Percentiles rank a stretch among this genome's conserved stretches.
phyloP scores from a whole-genome alignment of 2,888 invertebrate species.

The Chymomyza caudatula region DNA sequence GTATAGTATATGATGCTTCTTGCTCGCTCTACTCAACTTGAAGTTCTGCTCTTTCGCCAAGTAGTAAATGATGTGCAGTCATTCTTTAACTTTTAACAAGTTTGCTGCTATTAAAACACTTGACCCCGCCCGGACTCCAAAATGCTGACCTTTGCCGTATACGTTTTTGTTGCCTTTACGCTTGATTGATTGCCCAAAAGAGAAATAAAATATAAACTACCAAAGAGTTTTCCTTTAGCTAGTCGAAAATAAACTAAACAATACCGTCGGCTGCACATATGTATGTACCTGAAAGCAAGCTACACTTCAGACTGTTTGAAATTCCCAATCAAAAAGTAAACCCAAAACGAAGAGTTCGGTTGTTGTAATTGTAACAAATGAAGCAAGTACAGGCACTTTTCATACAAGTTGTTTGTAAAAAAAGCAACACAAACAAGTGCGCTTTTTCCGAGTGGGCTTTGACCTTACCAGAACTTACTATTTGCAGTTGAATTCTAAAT shows the following conservation, averaged over 20 bases:
- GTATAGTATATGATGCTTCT: not conserved
- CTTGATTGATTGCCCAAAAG: constrained; percentile 62
- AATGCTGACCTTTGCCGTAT: constrained; percentile 45
- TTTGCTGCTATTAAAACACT: constrained; percentile 11
- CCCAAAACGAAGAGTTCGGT: constrained; percentile 20
- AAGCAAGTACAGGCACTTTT: constrained; percentile 36
- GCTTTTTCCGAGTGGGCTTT: too few species aligned
- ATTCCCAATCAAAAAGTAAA: constrained; percentile 44
- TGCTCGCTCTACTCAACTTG: too few species aligned
- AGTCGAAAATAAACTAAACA: not conserved
- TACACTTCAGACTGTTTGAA: constrained; percentile 35
- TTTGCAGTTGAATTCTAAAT: not conserved
- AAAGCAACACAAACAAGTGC: not conserved
- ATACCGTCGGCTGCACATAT: not conserved
- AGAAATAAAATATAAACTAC: constrained; percentile 36
- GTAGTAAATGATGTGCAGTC: constrained; percentile 44
- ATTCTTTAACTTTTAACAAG: constrained; percentile 30
- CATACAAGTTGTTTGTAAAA: constrained; percentile 12
- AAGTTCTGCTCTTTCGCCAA: constrained; percentile 2
- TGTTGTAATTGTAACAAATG: constrained; percentile 56
- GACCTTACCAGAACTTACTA: too few species aligned
- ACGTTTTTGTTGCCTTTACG: constrained; percentile 18
- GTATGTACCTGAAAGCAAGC: constrained; percentile 25
- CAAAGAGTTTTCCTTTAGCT: not conserved
- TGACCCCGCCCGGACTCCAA: constrained; percentile 28